Percentiles rank a stretch among this genome's conserved stretches.
Conservation (phyloP, 2,797 vertebrate species). For the Diplodus puntazzo region DNA sequence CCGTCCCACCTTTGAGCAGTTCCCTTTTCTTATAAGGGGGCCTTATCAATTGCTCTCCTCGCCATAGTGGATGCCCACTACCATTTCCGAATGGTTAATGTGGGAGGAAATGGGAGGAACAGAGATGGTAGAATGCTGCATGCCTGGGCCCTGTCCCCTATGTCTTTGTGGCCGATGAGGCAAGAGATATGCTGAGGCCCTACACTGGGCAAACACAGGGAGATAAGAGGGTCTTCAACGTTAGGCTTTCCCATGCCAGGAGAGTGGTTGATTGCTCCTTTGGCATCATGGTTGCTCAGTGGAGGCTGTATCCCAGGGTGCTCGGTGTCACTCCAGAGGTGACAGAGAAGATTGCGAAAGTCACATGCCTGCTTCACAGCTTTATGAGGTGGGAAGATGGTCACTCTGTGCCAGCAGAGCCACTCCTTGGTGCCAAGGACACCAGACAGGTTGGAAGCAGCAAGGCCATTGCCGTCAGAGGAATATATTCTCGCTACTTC, state of each 20-base stretch:
- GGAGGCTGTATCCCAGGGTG: not conserved
- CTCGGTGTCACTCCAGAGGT: not conserved
- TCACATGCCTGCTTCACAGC: not conserved
- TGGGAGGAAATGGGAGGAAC: not conserved
- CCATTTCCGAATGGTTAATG: no score
- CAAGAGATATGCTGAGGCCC: not conserved
- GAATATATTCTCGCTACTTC: no score
- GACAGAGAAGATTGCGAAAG: not conserved
- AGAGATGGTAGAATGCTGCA: not conserved
- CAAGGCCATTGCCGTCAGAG: no score
- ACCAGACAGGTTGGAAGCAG: no score
- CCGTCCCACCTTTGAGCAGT: not conserved
- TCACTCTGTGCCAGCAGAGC: not conserved
- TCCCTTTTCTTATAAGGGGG: not conserved
- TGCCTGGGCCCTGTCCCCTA: not conserved
- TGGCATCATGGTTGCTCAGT: not conserved
- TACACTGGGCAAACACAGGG: not conserved
- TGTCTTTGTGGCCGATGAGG: not conserved
- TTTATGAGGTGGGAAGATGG: not conserved
- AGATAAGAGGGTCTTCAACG: not conserved
- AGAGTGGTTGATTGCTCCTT: not conserved
- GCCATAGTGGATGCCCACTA: no score
- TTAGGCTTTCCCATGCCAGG: no score
- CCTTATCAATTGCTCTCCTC: not conserved
- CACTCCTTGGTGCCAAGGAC: no score